Base-by-base conservation (phyloP, 2,888 invertebrate species). In the Serripes groenlandicus region DNA sequence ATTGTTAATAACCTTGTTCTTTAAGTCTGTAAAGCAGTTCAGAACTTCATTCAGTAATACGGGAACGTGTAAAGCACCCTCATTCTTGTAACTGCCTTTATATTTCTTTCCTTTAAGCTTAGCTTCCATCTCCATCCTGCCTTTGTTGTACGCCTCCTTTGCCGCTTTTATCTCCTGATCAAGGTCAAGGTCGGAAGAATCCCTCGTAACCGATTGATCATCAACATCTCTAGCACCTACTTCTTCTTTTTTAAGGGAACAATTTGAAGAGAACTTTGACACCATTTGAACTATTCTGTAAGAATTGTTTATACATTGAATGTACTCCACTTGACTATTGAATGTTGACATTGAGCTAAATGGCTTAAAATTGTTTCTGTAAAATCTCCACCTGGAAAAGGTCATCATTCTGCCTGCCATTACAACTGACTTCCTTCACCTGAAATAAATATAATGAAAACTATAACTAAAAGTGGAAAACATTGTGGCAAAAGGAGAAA, bases 11-110 rank as follows among this genome's bases (percentile, higher is more conserved):
- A 91, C 91, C 86, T 89, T 86, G 32, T 79, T 75, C 58, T 87
- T 76, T 64, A 77, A 64, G 18, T 88, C 89, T n/a, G 88, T 70
- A 9, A 92, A 72, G 34, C 85, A 69, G 7, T 87, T 56, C 21
- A 92, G 32, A 2, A 92, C 89, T 71, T 91, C 89, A 4, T 88
- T 54, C 26, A 85, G 83, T 90, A 92, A 89, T 4, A 92, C 92
- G 21, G 92, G 92, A 37, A 89, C 78, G 77, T 92, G 92, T 4
- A 69, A 58, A 7, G 34, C 62, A 37, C 62, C 62, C 9, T 62
- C 73, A 28, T 23, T 9, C 18, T 26, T 42, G 21, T 73, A 62
- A 5, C 32, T 34, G 7, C 37, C 42, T 26, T 21, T 21, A 23
- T 21, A 28, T 26, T n/a, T 62, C 56, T 72, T 72, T 9, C 58